Evolutionary conservation across 2,113 vertebrate genomes (phyloP), one percentile per base, ranked within the genome.

Genomic region (Tauraco erythrolophus): DNA sequence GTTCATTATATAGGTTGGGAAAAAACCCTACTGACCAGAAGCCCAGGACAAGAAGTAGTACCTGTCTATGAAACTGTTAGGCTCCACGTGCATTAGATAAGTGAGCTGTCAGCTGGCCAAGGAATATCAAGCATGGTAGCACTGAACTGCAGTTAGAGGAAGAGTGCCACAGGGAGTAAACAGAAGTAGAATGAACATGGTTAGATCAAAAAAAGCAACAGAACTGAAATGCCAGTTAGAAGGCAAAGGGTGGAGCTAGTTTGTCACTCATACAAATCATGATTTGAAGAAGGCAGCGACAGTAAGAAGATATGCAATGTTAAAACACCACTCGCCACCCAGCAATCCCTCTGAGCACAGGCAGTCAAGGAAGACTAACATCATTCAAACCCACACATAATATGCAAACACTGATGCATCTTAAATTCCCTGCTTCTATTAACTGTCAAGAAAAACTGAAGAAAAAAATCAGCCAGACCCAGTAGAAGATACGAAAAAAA

Each of bases 51-150:
- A 97, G 96, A 97, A 96, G 96, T 91, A 97, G 96, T 96, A 97
- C 96, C 96, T 96, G 96, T 97, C 96, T 97, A 97, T 77, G 96
- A 95, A 96, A 97, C 94, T 95, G 96, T 95, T 92, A 97, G 96
- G 94, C 94, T 97, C 96, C 96, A 97, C 93, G 95, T 96, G 95
- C 95, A 96, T 96, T 97, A 97, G 96, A 97, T 96, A 96, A 96
- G 96, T 97, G 96, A 97, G 96, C 94, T 96, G 96, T 96, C 96
- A 97, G 96, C 96, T 96, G 95, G 96, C 95, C 96, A 97, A 95
- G 96, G 95, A 96, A 97, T 97, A 97, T 96, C 96, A 97, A 97
- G 95, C 96, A 96, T 97, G 96, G 96, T 96, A 97, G 96, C 96
- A 97, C 96, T 96, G 95, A 96, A 97, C 95, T 95, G 95, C 96